Evolutionary conservation across 2,797 vertebrate species (phyloP).

Genomic region (Valencia hispanica): DNA sequence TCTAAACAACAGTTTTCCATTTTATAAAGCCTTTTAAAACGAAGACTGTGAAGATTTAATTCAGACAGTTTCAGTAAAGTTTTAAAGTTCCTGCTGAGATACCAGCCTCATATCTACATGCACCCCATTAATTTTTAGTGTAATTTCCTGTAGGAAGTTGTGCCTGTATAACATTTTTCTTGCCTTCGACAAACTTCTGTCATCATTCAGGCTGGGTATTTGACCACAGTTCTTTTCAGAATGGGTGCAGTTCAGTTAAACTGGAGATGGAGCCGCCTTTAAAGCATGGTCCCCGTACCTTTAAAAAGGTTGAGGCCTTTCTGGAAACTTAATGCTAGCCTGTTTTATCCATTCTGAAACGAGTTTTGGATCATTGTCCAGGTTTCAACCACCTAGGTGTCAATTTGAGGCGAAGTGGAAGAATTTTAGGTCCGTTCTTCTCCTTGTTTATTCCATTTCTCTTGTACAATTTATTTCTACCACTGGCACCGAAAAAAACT

Average conservation of each 20-base stretch:
- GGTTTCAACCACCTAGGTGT: not conserved
- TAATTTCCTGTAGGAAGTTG: not conserved
- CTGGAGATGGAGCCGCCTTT: no score
- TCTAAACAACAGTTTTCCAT: not conserved
- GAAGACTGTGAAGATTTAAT: not conserved
- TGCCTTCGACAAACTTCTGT: not conserved
- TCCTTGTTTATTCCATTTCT: not conserved
- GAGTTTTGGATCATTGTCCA: not conserved
- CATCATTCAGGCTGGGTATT: not conserved
- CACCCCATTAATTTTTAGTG: not conserved
- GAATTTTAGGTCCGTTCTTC: not conserved
- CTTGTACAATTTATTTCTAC: not conserved
- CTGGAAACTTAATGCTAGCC: not conserved
- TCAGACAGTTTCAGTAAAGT: no score
- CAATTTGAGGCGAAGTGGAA: not conserved
- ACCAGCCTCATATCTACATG: not conserved
- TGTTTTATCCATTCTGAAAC: not conserved
- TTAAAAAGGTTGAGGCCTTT: not conserved
- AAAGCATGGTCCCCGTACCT: not conserved
- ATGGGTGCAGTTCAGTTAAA: not conserved
- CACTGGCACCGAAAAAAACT: not conserved
- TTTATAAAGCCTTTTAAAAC: not conserved
- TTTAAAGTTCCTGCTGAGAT: not conserved
- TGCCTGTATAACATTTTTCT: not conserved
- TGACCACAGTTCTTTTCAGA: not conserved